Conservation (phyloP, 2,797 vertebrate genomes). For the Pseudochaenichthys georgianus region DNA sequence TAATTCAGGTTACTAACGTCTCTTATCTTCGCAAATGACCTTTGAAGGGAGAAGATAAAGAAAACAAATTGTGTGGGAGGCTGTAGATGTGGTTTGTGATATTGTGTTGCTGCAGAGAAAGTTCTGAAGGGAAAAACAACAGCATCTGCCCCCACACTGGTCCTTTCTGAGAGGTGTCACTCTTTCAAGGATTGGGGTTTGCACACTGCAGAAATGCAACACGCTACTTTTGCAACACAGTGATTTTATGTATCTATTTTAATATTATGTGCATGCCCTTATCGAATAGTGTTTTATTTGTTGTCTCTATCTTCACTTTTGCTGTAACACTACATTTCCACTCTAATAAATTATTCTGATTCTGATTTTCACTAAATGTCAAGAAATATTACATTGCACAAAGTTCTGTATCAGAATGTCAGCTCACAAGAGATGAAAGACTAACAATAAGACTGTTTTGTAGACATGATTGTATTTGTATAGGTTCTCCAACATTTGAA, state of each 20-base stretch:
- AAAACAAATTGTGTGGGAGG: conserved; percentile 89
- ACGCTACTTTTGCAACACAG: conserved; percentile 48
- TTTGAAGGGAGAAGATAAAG: conserved; percentile 90
- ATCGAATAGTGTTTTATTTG: too few relatives aligned
- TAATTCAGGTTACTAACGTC: conserved; percentile 78
- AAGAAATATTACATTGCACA: conserved; percentile 53
- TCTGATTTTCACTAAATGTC: conserved; percentile 62
- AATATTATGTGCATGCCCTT: too few relatives aligned
- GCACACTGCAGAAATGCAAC: conserved; percentile 71
- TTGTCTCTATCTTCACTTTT: too few relatives aligned
- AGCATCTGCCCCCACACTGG: conserved; percentile 73
- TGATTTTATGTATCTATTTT: not conserved
- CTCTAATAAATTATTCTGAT: too few relatives aligned
- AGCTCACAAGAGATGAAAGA: conserved; percentile 31
- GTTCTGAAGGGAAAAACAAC: conserved; percentile 70
- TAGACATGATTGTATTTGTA: not conserved
- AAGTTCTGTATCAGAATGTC: conserved; percentile 26
- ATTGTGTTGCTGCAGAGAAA: conserved; percentile 89
- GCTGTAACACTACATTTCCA: too few relatives aligned
- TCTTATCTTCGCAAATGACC: conserved; percentile 90
- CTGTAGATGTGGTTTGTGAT: conserved; percentile 92
- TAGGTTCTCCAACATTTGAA: not conserved
- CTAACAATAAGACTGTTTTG: not conserved
- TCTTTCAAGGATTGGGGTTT: conserved; percentile 80
- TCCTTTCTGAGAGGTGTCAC: conserved; percentile 74